Percentiles rank a stretch among this genome's conserved stretches.
Evolutionary conservation across 2,113 vertebrate species (phyloP).

Genomic region (Dasyprocta punctata): DNA sequence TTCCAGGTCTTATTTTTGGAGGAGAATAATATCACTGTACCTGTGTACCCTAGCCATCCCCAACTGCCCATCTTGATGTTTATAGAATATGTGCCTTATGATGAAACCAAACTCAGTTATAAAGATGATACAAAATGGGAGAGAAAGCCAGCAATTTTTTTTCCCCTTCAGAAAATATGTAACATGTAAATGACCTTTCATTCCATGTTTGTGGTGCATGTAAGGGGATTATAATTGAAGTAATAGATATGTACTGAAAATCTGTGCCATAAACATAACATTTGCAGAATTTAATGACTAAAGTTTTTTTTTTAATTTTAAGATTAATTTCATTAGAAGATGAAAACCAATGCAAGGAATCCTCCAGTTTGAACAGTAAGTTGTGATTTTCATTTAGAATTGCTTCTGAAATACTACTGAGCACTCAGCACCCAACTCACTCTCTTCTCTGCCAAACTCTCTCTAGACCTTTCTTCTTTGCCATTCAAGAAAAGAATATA

Average conservation of each 20-base stretch:
- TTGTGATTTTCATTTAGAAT: slow-evolving; percentile 42
- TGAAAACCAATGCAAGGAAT: slow-evolving; percentile 86
- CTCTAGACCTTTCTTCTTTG: background rate
- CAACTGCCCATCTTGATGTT: background rate
- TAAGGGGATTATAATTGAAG: background rate
- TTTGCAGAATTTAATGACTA: slow-evolving; percentile 37
- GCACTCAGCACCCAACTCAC: background rate
- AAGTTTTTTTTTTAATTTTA: slow-evolving; percentile 73
- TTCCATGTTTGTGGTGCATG: background rate
- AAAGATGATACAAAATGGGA: background rate
- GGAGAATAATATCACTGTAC: background rate
- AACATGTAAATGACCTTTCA: background rate
- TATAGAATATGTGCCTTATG: background rate
- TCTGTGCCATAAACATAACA: background rate
- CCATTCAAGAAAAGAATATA: background rate
- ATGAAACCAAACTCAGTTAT: background rate
- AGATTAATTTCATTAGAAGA: slow-evolving; percentile 94
- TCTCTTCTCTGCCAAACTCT: background rate
- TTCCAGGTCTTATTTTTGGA: background rate
- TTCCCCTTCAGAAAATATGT: background rate
- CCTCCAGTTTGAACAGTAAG: slow-evolving; percentile 72
- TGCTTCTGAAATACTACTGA: background rate
- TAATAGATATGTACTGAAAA: background rate
- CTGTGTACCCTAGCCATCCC: background rate
- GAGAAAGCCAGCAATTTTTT: background rate